Base-by-base conservation (phyloP, 2,113 vertebrate species). In the Pycnonotus jocosus region DNA sequence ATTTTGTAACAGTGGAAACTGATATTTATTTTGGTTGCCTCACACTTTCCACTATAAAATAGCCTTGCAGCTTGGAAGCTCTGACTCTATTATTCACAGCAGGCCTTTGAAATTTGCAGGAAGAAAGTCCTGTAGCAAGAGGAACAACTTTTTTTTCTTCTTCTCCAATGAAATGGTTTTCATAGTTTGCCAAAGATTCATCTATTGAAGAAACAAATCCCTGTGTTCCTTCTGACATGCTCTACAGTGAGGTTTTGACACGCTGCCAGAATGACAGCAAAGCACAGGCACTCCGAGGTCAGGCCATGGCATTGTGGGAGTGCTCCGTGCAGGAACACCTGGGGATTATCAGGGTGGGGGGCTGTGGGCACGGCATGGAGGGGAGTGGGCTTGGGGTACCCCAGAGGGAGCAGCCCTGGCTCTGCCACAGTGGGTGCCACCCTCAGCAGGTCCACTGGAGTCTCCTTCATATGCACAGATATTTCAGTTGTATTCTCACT, bases 1-100 rank as follows among this genome's bases (percentile, higher is more conserved):
- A 81, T 85, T 92, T 94, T 2, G 1, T 74, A 91, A 80, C 68
- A 95, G 54, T 82, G 81, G 74, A 90, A 95, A 90, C 47, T 76
- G 53, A 7, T 92, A 81, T 62, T 92, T 90, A 61, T 93, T 96
- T 95, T 74, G 30, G 38, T 95, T 93, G 85, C 62, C 92, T 95
- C 94, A 93, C 64, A 81, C 68, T 95, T 94, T 95, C 90, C 93
- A 50, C 82, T 93, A 78, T 94, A 92, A 92, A 95, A 90, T 42
- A 77, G 17, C 37, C 87, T 73, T 38, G 68, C 73, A 94, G 74
- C 60, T 90, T 92, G 85, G 93, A 94, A 92, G 64, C 47, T 86
- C 38, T 48, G 69, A 80, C 54, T 33, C 45, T 81, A 77, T 94
- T 92, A 88, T 83, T 95, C 85, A 93, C 65, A 94, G 88, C 88